phyloP scores from a whole-genome alignment of 2,797 vertebrate species.

The Onychomys torridus region DNA sequence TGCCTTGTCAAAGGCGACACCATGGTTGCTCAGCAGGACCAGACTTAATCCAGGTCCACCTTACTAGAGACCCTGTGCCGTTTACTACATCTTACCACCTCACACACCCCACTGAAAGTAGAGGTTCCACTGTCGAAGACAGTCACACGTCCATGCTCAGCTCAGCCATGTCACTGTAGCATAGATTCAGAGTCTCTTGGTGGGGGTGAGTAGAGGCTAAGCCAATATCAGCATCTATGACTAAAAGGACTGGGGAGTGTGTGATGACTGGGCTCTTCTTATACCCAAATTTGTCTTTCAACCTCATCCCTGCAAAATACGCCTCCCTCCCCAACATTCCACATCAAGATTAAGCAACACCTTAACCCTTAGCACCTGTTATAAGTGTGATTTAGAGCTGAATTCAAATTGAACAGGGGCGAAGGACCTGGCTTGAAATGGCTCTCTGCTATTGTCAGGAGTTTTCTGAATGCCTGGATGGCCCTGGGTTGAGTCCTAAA shows the following conservation, averaged over 20 bases:
- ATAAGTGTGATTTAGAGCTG: neutral
- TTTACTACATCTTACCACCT: neutral
- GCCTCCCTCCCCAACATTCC: neutral
- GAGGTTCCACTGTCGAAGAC: neutral
- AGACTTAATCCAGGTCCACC: neutral
- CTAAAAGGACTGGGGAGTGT: neutral
- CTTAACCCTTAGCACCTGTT: neutral
- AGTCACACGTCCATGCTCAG: rapidly evolving
- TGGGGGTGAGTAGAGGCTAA: neutral
- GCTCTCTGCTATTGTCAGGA: neutral
- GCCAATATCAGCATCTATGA: neutral
- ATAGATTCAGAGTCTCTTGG: neutral
- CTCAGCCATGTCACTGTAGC: rapidly evolving
- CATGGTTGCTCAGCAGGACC: neutral
- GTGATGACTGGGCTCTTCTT: neutral
- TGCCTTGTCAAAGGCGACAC: neutral
- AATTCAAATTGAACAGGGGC: neutral
- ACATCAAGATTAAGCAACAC: neutral
- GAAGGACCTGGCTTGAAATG: neutral
- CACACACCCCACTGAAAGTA: neutral
- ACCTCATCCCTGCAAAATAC: neutral
- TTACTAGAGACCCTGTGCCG: neutral
- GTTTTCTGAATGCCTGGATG: neutral
- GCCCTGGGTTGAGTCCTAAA: neutral
- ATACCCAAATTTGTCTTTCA: neutral